These are phyloP conservation scores for Drosophila equinoxialis DNA, from an alignment of 1,140 invertebrate species.

Conservation along the genomic window DNA sequence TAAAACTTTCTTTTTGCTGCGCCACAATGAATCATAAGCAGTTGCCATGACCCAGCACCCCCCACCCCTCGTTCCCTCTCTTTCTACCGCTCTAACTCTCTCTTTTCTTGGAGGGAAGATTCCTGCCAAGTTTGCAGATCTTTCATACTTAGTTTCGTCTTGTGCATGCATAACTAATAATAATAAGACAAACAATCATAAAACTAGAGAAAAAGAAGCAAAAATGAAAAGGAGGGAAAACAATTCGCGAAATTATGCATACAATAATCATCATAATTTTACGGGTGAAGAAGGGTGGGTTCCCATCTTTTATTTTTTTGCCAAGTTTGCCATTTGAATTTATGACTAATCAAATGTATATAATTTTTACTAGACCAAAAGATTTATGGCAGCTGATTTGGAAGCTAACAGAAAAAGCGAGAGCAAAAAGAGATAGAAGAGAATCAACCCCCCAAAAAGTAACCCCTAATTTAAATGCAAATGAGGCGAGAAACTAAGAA, in stretches of 20 bases:
- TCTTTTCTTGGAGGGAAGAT: not conserved
- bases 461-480: constrained; percentile 49
- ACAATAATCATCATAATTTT: constrained; percentile 60
- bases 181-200: constrained; percentile 18
- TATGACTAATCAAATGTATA: constrained; percentile 63
- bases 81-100: not conserved
- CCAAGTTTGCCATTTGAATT: constrained; percentile 45
- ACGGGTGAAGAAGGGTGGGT: not conserved
- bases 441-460: constrained; percentile 15
- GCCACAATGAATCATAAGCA: constrained; percentile 34
- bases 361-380: constrained; percentile 48
- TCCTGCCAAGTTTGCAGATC: constrained; percentile 28
- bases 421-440: not conserved
- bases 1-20: constrained; percentile 23
- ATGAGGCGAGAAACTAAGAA: not conserved
- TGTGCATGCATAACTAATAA: constrained; percentile 29
- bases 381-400: constrained; percentile 53
- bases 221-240: not conserved
- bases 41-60: too few species aligned
- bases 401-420: not conserved
- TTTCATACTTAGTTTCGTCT: constrained; percentile 17
- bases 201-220: constrained; percentile 4
- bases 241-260: constrained; percentile 23
- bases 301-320: constrained; percentile 12
- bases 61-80: not conserved